Base-by-base conservation (phyloP, 2,113 vertebrate genomes). In the Circaetus gallicus region DNA sequence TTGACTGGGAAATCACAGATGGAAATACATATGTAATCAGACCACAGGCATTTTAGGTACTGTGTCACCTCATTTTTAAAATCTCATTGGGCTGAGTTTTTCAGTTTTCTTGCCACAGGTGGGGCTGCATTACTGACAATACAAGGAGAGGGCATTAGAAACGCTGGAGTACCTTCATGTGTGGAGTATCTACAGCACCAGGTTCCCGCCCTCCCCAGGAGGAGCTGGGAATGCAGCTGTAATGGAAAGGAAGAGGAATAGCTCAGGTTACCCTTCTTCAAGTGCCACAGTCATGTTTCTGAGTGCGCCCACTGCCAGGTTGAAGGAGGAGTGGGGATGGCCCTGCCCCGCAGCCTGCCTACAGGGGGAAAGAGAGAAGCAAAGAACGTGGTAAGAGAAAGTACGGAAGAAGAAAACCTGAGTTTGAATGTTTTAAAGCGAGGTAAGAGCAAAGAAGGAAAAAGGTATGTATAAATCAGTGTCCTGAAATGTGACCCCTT, bases 241-340 rank as follows among this genome's bases (percentile, higher is more conserved):
- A 47, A 42, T 4, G 25, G 42, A 20, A 97, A 93, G 36, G 36
- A 80, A 59, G 50, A 86, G 45, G 47, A 72, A 86, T n/a, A 82
- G 67, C 6, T 78, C 56, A 74, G 20, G 13, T 96, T 95, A 97
- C 97, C 95, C 76, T 88, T 81, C 89, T 86, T 95, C 77, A 31
- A 85, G 28, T 22, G 72, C 63, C 36, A 74, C 3, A 0, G 92
- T 95, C 93, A 89, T 78, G 69, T 95, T 98, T 81, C 91, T 97
- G 80, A 97, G 91, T 58, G 96, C 91, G 36, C 96, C 95, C 69
- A 97, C 43, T 0, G 82, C 94, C 63, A 98, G 69, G 45, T 95
- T 97, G 93, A 98, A 98, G 91, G 97, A 97, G 42, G 95, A 93
- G 8, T 74, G 78, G 3, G 94, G 94, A 52, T 98, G 96, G 73